phyloP scores from a whole-genome alignment of 2,888 invertebrate species.

The Eutolmus rufibarbis region DNA sequence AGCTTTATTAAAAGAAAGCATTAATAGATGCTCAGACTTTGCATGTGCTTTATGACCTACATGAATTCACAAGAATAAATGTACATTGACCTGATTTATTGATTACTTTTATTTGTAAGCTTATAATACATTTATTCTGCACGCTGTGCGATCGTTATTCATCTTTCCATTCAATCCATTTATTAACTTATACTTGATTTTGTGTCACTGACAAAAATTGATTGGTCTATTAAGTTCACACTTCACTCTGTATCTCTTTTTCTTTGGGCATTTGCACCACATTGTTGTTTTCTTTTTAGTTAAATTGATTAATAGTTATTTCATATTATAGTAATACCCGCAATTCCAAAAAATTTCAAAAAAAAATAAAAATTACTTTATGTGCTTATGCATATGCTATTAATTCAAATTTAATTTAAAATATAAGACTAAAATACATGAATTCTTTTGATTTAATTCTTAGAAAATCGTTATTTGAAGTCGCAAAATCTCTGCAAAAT shows the following conservation, averaged over 20 bases:
- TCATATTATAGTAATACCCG: background rate
- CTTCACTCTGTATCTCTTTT: background rate
- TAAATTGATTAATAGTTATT: background rate
- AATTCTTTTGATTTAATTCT: too few relatives aligned
- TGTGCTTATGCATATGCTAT: background rate
- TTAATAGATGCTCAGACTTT: background rate
- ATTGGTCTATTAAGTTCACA: background rate
- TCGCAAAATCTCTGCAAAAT: too few relatives aligned
- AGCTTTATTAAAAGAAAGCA: background rate
- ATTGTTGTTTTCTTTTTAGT: background rate
- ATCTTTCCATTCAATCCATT: background rate
- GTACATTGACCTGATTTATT: background rate
- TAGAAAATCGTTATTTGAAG: too few relatives aligned
- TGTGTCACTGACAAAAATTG: background rate
- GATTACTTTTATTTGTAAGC: background rate
- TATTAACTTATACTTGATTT: background rate
- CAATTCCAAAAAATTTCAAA: background rate
- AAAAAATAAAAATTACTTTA: too few relatives aligned
- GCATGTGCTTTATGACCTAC: background rate
- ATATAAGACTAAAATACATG: too few relatives aligned
- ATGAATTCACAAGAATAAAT: background rate
- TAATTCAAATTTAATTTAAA: too few relatives aligned
- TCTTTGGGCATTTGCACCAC: background rate
- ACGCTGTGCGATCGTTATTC: background rate
- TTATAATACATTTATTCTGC: background rate